Evolutionary conservation across 2,797 vertebrate species (phyloP).

Genomic region (Loris lydekkerianus): DNA sequence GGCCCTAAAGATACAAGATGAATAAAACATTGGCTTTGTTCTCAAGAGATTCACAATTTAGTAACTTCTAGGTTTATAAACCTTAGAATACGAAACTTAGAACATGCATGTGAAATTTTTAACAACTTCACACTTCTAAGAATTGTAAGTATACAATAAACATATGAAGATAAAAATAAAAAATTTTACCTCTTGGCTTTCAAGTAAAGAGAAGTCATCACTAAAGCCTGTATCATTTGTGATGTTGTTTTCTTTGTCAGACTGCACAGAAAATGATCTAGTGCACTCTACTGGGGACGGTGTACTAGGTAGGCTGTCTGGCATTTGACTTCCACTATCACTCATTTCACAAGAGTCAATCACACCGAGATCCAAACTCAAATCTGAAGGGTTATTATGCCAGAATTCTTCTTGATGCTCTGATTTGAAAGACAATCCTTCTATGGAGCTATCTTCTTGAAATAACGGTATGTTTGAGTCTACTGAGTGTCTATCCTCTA

Average conservation of each 20-base stretch:
- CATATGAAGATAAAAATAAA: conserved; percentile 40
- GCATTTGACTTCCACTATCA: conserved; percentile 93
- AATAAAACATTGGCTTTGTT: conserved; percentile 13
- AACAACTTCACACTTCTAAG: conserved; percentile 15
- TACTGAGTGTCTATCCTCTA: conserved; percentile 91
- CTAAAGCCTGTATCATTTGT: conserved; percentile 88
- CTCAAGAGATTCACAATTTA: conserved; percentile 39
- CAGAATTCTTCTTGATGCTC: conserved; percentile 90
- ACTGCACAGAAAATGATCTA: conserved; percentile 91
- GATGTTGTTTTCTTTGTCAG: conserved; percentile 88
- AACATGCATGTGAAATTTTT: conserved; percentile 35
- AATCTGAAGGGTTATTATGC: conserved; percentile 91
- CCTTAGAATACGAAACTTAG: conserved; percentile 31
- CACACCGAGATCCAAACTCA: conserved; percentile 95
- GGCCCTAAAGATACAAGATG: not conserved
- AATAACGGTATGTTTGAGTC: conserved; percentile 89
- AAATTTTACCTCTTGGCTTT: conserved; percentile 92
- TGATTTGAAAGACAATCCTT: conserved; percentile 89
- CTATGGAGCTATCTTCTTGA: conserved; percentile 90
- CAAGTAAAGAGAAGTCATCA: conserved; percentile 93
- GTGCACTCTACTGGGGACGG: conserved; percentile 94
- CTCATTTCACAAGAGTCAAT: conserved; percentile 91
- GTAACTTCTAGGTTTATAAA: conserved; percentile 13
- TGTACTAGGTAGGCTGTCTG: conserved; percentile 95
- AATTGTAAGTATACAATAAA: not conserved